A percentile compares a stretch with the other conserved stretches of the same genome.
Evolutionary conservation across 2,888 invertebrate genomes (phyloP).

Genomic region (Trichopria drosophilae): DNA sequence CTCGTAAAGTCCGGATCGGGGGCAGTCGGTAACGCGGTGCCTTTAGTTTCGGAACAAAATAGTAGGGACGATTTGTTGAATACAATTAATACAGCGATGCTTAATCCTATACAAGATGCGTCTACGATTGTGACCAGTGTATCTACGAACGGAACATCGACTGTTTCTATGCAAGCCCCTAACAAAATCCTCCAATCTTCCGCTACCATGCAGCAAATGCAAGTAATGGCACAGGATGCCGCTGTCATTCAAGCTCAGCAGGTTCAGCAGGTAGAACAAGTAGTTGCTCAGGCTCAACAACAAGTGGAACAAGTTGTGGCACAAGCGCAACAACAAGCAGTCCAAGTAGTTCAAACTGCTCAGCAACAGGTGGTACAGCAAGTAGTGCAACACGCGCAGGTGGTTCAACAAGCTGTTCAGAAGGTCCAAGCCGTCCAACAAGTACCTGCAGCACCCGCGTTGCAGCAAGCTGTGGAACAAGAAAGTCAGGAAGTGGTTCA

Average conservation of each 20-base stretch:
- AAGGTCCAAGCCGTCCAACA: conserved; percentile 55
- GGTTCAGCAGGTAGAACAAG: conserved; percentile 47
- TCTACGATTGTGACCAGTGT: conserved; percentile 40
- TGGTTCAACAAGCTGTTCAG: conserved; percentile 55
- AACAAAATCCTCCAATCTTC: conserved; percentile 44
- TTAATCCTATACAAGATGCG: conserved; percentile 51
- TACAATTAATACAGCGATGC: conserved; percentile 50
- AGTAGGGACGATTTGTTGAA: conserved; percentile 48
- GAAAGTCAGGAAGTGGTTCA: conserved; percentile 46
- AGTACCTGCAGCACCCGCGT: conserved; percentile 51
- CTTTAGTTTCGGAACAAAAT: conserved; percentile 39
- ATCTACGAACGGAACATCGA: conserved; percentile 15
- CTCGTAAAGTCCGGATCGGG: too few species aligned
- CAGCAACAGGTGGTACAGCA: conserved; percentile 56
- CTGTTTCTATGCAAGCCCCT: conserved; percentile 15
- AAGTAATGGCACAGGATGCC: conserved; percentile 50
- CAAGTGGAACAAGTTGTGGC: conserved; percentile 57
- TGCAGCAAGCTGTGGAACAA: conserved; percentile 53
- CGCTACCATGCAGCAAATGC: conserved; percentile 52
- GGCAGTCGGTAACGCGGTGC: too few species aligned
- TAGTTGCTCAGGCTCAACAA: conserved; percentile 55
- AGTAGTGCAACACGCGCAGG: conserved; percentile 55
- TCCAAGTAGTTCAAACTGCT: conserved; percentile 54
- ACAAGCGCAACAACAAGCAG: conserved; percentile 56
- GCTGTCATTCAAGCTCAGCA: too few species aligned